Conservation (phyloP, 2,797 vertebrate genomes). For the Aeoliscus strigatus region DNA sequence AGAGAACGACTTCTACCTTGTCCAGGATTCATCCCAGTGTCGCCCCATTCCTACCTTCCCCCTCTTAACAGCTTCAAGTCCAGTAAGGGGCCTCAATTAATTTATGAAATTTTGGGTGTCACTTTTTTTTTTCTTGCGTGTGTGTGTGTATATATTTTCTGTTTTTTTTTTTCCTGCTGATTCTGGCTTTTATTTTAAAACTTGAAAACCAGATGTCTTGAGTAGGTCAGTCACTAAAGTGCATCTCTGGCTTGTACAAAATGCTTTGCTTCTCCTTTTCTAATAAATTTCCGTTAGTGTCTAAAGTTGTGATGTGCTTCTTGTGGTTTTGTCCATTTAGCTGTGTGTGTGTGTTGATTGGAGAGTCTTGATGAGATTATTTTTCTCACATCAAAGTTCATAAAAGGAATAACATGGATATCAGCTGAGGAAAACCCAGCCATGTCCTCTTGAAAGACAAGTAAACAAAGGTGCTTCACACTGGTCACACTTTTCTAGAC, state of each 20-base stretch:
- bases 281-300: conserved; percentile 65
- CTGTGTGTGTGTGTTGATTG: no score
- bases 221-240: conserved; percentile 23
- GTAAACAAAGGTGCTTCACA: no score
- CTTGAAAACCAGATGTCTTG: conserved; percentile 4
- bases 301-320: no score
- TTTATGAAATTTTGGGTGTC: conserved; percentile 39
- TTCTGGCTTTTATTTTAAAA: conserved; percentile 49
- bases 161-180: conserved; percentile 20
- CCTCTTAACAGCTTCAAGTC: conserved; percentile 65
- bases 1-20: conserved; percentile 2
- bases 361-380: no score
- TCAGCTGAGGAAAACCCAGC: no score
- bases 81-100: conserved; percentile 78
- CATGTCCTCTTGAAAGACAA: no score
- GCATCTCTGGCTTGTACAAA: conserved; percentile 60
- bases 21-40: neutral
- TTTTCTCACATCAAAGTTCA: no score
- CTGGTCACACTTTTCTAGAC: no score
- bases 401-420: no score
- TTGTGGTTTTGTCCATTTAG: no score
- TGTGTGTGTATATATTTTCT: conserved; percentile 54
- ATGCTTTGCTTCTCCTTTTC: conserved; percentile 59
- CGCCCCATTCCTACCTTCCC: conserved; percentile 34
- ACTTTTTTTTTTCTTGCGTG: conserved; percentile 10